A percentile compares a stretch with the other conserved stretches of the same genome.
phyloP scores from a whole-genome alignment of 2,888 invertebrate genomes.

The Diplazon laetatorius region DNA sequence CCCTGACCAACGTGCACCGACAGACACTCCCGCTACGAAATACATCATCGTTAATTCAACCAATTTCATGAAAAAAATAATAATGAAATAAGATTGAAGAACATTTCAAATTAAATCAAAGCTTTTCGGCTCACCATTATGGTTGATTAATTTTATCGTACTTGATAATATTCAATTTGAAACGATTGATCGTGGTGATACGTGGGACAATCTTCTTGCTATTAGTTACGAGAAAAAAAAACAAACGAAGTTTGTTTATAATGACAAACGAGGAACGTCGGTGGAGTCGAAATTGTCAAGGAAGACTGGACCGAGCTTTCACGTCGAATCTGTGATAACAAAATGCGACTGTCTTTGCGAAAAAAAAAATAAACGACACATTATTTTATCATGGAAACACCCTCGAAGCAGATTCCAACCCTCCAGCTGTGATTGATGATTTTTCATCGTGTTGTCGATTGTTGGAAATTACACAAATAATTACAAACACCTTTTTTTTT shows the following conservation, averaged over 20 bases:
- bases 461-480: too few species aligned
- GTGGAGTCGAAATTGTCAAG: slow-evolving; percentile 19
- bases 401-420: too few species aligned
- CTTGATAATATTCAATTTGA: slow-evolving; percentile 12
- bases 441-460: too few species aligned
- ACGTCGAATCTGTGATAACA: background rate
- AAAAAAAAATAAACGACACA: background rate
- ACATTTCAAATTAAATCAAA: too few species aligned
- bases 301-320: slow-evolving; percentile 43
- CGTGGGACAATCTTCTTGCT: slow-evolving; percentile 37
- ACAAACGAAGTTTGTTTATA: slow-evolving; percentile 59
- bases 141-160: background rate
- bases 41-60: too few species aligned
- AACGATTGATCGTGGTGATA: slow-evolving; percentile 28
- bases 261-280: slow-evolving; percentile 48
- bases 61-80: slow-evolving; percentile 25
- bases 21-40: slow-evolving; percentile 91
- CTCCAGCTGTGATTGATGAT: too few species aligned
- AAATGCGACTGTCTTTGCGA: background rate
- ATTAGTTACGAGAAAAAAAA: slow-evolving; percentile 58
- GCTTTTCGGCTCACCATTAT: background rate
- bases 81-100: too few species aligned
- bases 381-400: too few species aligned
- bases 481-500: background rate
- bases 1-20: slow-evolving; percentile 94